Evolutionary conservation across 2,113 vertebrate species (phyloP).

Genomic region (Ornithorhynchus anatinus): DNA sequence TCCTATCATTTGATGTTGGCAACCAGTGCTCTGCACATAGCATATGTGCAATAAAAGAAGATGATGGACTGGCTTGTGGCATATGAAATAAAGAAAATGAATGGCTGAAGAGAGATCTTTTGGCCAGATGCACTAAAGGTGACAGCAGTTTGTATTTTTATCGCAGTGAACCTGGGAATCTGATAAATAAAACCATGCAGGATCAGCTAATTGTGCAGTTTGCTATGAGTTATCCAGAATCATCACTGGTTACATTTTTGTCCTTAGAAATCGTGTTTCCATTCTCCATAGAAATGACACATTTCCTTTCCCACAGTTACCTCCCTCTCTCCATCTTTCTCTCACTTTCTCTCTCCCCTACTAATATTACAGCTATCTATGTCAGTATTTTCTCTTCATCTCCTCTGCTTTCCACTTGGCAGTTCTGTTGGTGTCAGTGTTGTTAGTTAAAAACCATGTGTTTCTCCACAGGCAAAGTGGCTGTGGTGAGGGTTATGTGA

Average conservation of each 20-base stretch:
- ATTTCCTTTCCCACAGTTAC: too few relatives aligned
- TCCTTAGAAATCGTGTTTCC: background rate
- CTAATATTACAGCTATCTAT: background rate
- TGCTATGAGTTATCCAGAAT: background rate
- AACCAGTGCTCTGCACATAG: too few relatives aligned
- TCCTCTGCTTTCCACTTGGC: background rate
- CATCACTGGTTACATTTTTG: background rate
- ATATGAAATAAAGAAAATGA: too few relatives aligned
- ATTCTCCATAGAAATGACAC: background rate
- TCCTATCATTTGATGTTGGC: too few relatives aligned
- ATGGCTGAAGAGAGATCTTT: too few relatives aligned
- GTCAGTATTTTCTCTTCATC: slow-evolving; percentile 39
- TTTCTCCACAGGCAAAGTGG: background rate
- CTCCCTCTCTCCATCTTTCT: too few relatives aligned
- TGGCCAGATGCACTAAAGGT: too few relatives aligned
- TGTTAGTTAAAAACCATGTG: slow-evolving; percentile 17
- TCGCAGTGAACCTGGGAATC: too few relatives aligned
- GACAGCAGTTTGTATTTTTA: too few relatives aligned
- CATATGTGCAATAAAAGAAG: too few relatives aligned
- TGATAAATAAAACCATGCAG: fast-evolving
- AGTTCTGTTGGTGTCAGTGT: background rate
- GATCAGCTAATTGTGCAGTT: fast-evolving
- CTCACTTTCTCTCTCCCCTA: background rate
- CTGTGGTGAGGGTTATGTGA: slow-evolving; percentile 30
- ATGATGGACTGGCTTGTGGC: too few relatives aligned